Base-by-base conservation (phyloP, 2,888 invertebrate species). In the Agrotis ipsilon region DNA sequence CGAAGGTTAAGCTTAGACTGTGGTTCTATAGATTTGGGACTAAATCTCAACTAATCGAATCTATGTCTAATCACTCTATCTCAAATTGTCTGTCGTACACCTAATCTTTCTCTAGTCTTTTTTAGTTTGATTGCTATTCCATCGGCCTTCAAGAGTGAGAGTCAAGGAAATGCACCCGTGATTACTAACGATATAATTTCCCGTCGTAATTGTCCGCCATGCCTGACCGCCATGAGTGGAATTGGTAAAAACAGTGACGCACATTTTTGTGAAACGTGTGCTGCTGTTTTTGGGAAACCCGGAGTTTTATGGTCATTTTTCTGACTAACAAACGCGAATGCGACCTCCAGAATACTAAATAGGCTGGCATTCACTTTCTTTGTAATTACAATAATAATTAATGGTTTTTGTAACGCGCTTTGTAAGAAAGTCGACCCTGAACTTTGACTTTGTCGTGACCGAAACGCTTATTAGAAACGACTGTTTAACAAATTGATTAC, bases 351-450 rank as follows among this genome's bases (percentile, higher is more conserved):
- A 72, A 76, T 72, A 51, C 51, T 58, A 65, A 80, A 43, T 32
- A 64, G 43, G 27, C 51, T 64, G 46, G 24, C 55, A 72, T 64
- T 79, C 57, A 59, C 58, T 45, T 57, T 65, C 48, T 46, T 54
- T n/a, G 19, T 58, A 54, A 45, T 66, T 49, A 54, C n/a, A 75
- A 57, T 69, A 75, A 57, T 69, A 60, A 75, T 54, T 57, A 70
- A 52, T 75, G 55, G 43, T 49, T 52, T 51, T 24, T 69, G 14
- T 63, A 32, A 60, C 46, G 4, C 46, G 24, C 21, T 73, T 14
- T 16, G n/a, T 54, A 55, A 45, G 66, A 80, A 64, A 81, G 77
- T 67, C 19, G 60, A 18, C 66, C 63, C 21, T 70, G 70, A 76
- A 76, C 66, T 57, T 59, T 60, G 39, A 27, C 51, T 14, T 24